phyloP scores from a whole-genome alignment of 2,888 invertebrate genomes.

The Neoaliturus tenellus region DNA sequence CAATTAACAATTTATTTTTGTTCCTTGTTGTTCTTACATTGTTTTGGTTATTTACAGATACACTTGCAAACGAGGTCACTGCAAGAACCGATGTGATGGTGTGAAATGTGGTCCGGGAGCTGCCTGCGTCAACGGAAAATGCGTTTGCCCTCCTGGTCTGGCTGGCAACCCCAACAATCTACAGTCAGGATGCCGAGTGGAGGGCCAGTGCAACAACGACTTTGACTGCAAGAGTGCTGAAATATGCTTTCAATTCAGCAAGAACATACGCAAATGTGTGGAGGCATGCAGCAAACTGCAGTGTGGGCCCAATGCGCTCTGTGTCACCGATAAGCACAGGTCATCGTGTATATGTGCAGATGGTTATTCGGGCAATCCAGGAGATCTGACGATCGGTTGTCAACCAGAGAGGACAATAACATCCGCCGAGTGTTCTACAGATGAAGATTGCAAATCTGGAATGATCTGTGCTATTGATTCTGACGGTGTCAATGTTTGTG shows the following conservation, averaged over 20 bases:
- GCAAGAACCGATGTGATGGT: slow-evolving; percentile 85
- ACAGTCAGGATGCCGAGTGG: slow-evolving; percentile 83
- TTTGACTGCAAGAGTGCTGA: slow-evolving; percentile 88
- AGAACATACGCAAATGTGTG: slow-evolving; percentile 87
- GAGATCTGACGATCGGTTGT: slow-evolving; percentile 86
- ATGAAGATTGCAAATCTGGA: slow-evolving; percentile 83
- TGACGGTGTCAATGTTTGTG: slow-evolving; percentile 81
- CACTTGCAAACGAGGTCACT: slow-evolving; percentile 83
- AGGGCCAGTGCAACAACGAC: slow-evolving; percentile 88
- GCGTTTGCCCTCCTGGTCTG: slow-evolving; percentile 87
- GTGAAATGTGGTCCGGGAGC: slow-evolving; percentile 89
- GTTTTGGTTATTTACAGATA: slow-evolving; percentile 70
- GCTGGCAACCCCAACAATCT: slow-evolving; percentile 87
- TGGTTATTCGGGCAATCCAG: slow-evolving; percentile 89
- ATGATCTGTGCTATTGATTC: slow-evolving; percentile 81
- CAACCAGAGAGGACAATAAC: slow-evolving; percentile 79
- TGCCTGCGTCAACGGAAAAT: slow-evolving; percentile 86
- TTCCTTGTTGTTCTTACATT: no score
- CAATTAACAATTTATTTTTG: no score
- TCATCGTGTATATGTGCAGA: slow-evolving; percentile 92
- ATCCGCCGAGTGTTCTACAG: slow-evolving; percentile 79
- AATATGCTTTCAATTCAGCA: slow-evolving; percentile 91
- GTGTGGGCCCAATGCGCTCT: slow-evolving; percentile 93
- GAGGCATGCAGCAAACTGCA: slow-evolving; percentile 92
- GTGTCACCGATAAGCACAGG: slow-evolving; percentile 88